Evolutionary conservation across 2,888 invertebrate genomes (phyloP).

Genomic region (Lasius platythorax): DNA sequence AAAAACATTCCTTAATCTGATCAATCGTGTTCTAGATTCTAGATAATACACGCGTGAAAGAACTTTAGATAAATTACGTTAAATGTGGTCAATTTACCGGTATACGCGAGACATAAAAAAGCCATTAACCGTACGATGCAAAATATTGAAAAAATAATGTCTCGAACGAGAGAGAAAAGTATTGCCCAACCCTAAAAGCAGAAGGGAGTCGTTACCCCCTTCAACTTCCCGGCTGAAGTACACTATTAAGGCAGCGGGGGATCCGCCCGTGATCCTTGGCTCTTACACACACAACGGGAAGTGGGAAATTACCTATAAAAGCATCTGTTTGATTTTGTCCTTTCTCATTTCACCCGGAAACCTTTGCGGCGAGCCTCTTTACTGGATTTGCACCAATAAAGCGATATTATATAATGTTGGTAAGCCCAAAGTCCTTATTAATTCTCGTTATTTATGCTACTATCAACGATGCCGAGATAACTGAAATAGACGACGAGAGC

Average conservation of each 20-base stretch:
- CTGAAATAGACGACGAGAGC: slow-evolving; percentile 88
- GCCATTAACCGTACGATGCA: slow-evolving; percentile 78
- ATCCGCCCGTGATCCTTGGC: slow-evolving; percentile 71
- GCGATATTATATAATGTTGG: slow-evolving; percentile 62
- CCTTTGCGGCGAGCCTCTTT: slow-evolving; percentile 47
- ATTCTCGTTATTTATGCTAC: slow-evolving; percentile 50
- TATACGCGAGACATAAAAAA: slow-evolving; percentile 74
- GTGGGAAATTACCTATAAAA: slow-evolving; percentile 81
- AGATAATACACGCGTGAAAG: neutral
- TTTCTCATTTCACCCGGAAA: slow-evolving; percentile 75
- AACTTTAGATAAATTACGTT: slow-evolving; percentile 34
- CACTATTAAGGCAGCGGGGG: slow-evolving; percentile 81
- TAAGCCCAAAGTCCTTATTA: slow-evolving; percentile 50
- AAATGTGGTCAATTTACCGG: slow-evolving; percentile 56
- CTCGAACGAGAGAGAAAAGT: slow-evolving; percentile 59
- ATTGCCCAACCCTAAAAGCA: slow-evolving; percentile 62
- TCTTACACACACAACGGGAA: slow-evolving; percentile 60
- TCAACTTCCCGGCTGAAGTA: slow-evolving; percentile 67
- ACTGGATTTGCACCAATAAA: slow-evolving; percentile 42
- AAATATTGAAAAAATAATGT: slow-evolving; percentile 74
- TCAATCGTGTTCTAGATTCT: neutral
- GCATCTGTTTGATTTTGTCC: slow-evolving; percentile 74
- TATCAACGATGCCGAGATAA: slow-evolving; percentile 71
- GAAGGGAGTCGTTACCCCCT: slow-evolving; percentile 60
- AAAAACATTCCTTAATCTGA: neutral